Base-by-base conservation (phyloP, 2,113 vertebrate genomes). In the Edolisoma coerulescens region DNA sequence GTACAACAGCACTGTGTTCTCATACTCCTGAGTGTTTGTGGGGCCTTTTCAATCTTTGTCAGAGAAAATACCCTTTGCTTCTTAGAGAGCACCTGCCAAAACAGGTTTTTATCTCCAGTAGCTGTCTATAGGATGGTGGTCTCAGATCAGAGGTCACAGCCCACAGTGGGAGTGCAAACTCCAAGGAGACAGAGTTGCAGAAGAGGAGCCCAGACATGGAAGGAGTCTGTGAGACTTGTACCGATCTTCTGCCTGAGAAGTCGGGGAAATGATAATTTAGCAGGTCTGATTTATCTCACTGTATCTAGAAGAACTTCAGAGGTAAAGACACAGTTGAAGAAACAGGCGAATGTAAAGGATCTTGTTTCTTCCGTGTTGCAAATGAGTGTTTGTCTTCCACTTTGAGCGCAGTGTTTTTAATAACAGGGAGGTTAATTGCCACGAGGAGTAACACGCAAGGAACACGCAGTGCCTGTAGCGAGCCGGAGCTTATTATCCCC, bases 371-470 rank as follows among this genome's bases (percentile, higher is more conserved):
- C 42, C 54, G 67, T 9, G 19, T 47, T 83, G 92, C 82, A 88
- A 88, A 88, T 80, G 68, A 77, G 54, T 41, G 79, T 95, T 91
- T 95, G 91, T 86, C 87, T 94, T 93, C 81, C 74, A 60, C 68
- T 77, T 77, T 28, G 47, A 94, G 95, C n/a, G 47, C 90, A 81
- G 15, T 92, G 91, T 93, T 94, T 87, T 95, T 96, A 95, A 93
- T 96, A 84, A 86, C 71, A 70, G 93, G 95, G 95, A 90, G 82
- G 93, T 96, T 96, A 85, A 95, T 96, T 94, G 92, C 78, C 78
- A 93, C 57, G 54, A 95, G 93, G 90, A 96, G 91, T 69, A 74
- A 87, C 79, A 50, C 0, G 7, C 84, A 80, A 77, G 84, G 96
- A 96, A 96, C 93, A 90, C 64, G 2, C 70, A 86, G 95, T 86